These are phyloP conservation scores for Lampris megalopsis DNA, from an alignment of 2,113 vertebrate species.

Conservation along the genomic window DNA sequence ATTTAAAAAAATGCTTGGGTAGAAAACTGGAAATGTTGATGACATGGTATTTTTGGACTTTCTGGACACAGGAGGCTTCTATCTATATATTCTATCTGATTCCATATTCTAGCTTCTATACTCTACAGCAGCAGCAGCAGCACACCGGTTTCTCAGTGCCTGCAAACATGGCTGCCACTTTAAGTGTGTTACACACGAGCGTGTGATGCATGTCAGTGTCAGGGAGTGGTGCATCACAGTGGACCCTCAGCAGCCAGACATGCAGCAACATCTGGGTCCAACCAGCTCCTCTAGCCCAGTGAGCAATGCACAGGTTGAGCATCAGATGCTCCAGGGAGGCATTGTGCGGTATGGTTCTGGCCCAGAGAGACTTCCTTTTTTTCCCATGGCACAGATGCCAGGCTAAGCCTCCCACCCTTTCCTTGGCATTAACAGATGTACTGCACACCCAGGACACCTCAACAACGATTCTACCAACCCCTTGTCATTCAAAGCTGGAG, in stretches of 20 bases:
- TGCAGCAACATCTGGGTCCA: conserved; percentile 25
- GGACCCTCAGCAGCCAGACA: conserved; percentile 28
- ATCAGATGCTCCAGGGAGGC: conserved; percentile 35
- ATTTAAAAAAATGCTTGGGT: conserved; percentile 26
- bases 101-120: too few relatives aligned
- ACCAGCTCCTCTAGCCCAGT: neutral
- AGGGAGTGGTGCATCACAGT: conserved; percentile 4
- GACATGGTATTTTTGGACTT: too few relatives aligned
- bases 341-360: conserved; percentile 1
- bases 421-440: conserved; percentile 44
- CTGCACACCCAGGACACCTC: conserved; percentile 18
- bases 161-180: neutral
- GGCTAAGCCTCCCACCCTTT: neutral
- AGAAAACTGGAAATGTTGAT: conserved; percentile 2
- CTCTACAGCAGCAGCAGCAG: neutral
- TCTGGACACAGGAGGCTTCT: neutral
- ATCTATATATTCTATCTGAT: too few relatives aligned
- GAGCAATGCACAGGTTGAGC: neutral
- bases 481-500: conserved; percentile 30
- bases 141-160: conserved; percentile 10
- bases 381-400: conserved; percentile 31
- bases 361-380: conserved; percentile 23
- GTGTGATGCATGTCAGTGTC: neutral
- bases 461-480: neutral
- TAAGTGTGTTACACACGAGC: neutral